A percentile compares a stretch with the other conserved stretches of the same genome.
Conservation (phyloP, 2,113 vertebrate genomes). For the Aegithalos caudatus region DNA sequence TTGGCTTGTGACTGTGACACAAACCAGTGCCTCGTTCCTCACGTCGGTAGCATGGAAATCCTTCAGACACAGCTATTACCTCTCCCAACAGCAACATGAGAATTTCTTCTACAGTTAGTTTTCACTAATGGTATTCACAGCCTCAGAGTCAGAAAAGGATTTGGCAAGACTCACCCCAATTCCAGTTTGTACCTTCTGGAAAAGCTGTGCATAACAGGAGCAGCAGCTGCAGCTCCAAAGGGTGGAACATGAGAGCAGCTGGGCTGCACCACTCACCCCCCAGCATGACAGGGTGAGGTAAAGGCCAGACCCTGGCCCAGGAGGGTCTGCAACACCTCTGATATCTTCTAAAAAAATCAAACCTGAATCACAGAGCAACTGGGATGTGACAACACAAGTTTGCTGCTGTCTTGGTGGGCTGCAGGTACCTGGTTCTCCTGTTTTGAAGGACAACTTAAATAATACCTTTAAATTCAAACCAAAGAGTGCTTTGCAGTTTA, state of each 20-base stretch:
- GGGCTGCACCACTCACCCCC: background rate
- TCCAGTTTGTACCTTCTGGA: background rate
- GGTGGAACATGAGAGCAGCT: rapidly evolving
- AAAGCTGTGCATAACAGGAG: background rate
- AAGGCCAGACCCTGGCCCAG: background rate
- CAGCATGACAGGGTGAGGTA: rapidly evolving
- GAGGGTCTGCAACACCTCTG: background rate
- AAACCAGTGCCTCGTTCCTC: background rate
- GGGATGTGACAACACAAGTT: background rate
- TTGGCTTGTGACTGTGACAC: background rate
- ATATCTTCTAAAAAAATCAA: background rate
- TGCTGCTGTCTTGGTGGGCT: rapidly evolving
- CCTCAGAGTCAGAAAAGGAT: background rate
- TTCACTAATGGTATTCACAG: background rate
- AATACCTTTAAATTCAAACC: background rate
- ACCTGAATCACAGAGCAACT: background rate
- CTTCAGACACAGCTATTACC: background rate
- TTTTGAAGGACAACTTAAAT: background rate
- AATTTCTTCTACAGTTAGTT: background rate
- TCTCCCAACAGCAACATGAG: background rate
- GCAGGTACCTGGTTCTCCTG: background rate
- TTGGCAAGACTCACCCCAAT: background rate
- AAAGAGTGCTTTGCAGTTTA: background rate
- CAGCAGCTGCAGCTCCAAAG: background rate
- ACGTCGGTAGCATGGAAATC: background rate